These are phyloP conservation scores for Chydorus sphaericus DNA, from an alignment of 2,888 invertebrate species.

Conservation along the genomic window DNA sequence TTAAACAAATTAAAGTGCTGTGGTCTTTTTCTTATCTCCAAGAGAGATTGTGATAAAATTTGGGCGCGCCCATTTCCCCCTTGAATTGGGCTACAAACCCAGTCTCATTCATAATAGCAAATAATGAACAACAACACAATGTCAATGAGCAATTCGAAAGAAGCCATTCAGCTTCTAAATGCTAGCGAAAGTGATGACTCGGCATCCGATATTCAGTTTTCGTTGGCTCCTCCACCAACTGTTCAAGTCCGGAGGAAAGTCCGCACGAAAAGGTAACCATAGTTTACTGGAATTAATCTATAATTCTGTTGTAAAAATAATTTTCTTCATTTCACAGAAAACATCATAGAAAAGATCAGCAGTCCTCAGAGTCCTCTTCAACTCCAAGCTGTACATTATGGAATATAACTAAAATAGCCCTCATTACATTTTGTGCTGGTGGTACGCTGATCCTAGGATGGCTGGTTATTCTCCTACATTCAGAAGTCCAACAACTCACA, in stretches of 20 bases:
- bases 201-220: constrained; percentile 7
- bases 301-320: too few relatives aligned
- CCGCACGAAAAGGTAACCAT: constrained; percentile 3
- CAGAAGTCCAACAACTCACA: not conserved
- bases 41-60: too few relatives aligned
- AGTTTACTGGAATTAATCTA: not conserved
- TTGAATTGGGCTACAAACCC: too few relatives aligned
- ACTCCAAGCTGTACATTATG: not conserved
- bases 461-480: not conserved
- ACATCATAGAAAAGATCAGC: not conserved
- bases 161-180: constrained; percentile 9
- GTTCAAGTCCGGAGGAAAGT: constrained; percentile 7
- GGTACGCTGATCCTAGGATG: not conserved
- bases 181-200: constrained; percentile 4
- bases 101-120: too few relatives aligned
- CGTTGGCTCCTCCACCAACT: not conserved
- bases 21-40: too few relatives aligned
- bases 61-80: not conserved
- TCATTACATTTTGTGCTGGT: not conserved
- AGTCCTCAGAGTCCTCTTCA: not conserved
- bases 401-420: not conserved
- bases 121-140: constrained; percentile 5
- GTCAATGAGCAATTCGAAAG: not conserved
- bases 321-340: not conserved
- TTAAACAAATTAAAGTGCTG: too few relatives aligned